Evolutionary conservation across 1,140 invertebrate genomes (phyloP).

Genomic region (Thaumetopoea pityocampa): DNA sequence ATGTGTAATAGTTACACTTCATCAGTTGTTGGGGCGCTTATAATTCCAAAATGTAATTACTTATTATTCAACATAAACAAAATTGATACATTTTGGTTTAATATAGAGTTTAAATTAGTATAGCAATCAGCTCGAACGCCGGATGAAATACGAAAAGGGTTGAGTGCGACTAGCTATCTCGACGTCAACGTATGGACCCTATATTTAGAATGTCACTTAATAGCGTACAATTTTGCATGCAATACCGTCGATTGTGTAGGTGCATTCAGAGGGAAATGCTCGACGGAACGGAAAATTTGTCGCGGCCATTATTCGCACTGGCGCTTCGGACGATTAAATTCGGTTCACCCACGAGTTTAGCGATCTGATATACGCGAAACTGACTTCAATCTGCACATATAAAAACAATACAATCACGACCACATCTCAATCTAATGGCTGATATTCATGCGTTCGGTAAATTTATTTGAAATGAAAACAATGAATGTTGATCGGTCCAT

Average conservation of each 20-base stretch:
- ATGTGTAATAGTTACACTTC: conserved; percentile 59
- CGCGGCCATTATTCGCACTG: conserved; percentile 65
- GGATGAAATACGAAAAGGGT: conserved; percentile 36
- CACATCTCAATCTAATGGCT: too few species aligned
- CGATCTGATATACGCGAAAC: conserved; percentile 13
- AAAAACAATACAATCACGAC: conserved; percentile 8
- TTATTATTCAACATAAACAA: not conserved
- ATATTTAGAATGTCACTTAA: conserved; percentile 71
- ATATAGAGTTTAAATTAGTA: conserved; percentile 6
- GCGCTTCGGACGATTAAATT: conserved; percentile 68
- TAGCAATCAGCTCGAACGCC: conserved; percentile 7
- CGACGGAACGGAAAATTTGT: conserved; percentile 71
- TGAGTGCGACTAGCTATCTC: conserved; percentile 35
- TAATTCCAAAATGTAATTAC: conserved; percentile 17
- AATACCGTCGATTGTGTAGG: conserved; percentile 65
- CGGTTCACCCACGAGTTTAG: conserved; percentile 47
- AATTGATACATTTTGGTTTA: not conserved
- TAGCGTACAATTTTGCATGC: conserved; percentile 66
- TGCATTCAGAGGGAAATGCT: conserved; percentile 71
- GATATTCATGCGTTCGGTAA: too few species aligned
- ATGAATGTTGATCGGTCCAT: too few species aligned
- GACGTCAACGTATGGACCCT: conserved; percentile 40
- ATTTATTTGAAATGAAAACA: too few species aligned
- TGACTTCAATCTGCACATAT: conserved; percentile 10
- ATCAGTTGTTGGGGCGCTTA: conserved; percentile 29